Evolutionary conservation across 1,140 invertebrate genomes (phyloP).

Genomic region (Drosophila asahinai): DNA sequence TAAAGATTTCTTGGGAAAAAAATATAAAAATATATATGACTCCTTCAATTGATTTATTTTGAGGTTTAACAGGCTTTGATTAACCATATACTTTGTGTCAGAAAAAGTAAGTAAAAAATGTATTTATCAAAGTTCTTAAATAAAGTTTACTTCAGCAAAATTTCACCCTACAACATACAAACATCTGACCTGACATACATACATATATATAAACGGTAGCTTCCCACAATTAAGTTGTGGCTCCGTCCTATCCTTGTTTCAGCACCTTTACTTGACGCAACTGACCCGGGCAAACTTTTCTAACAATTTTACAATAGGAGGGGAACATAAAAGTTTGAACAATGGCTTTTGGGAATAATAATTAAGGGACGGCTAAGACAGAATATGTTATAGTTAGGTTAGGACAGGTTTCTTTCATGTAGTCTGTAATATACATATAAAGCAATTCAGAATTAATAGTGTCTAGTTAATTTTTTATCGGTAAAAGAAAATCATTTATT

Average conservation of each 20-base stretch:
- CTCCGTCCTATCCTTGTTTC: neutral
- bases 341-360: neutral
- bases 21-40: no score
- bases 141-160: neutral
- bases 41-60: no score
- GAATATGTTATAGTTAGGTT: neutral
- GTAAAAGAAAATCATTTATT: no score
- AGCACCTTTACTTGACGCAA: slow-evolving; percentile 33
- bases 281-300: slow-evolving; percentile 38
- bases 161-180: slow-evolving; percentile 1
- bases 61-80: no score
- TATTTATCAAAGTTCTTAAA: neutral
- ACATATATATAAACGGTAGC: slow-evolving; percentile 13
- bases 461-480: no score
- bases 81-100: neutral
- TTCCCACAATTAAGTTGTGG: slow-evolving; percentile 45
- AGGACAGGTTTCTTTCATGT: no score
- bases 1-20: neutral
- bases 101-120: neutral
- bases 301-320: slow-evolving; percentile 40
- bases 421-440: no score
- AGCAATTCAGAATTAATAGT: no score
- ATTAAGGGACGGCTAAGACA: neutral
- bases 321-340: slow-evolving; percentile 30
- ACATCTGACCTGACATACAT: slow-evolving; percentile 14